A percentile compares a stretch with the other conserved stretches of the same genome.
Conservation (phyloP, 2,113 vertebrate genomes). For the Charadrius vociferus region DNA sequence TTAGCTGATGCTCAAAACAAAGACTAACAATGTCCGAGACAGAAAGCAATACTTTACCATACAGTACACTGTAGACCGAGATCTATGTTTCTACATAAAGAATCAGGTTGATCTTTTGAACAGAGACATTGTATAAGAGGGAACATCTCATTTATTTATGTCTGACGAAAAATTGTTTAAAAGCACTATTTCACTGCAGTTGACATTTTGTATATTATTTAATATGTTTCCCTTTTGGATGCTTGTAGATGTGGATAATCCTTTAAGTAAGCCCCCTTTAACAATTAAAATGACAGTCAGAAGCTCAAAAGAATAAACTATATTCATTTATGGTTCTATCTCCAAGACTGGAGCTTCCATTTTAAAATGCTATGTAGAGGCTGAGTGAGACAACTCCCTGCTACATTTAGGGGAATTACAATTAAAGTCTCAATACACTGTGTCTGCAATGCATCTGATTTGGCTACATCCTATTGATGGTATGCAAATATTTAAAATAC, state of each 20-base stretch:
- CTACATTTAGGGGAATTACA: slow-evolving; percentile 57
- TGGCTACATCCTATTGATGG: slow-evolving; percentile 39
- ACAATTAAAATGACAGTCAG: background rate
- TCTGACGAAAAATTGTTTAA: background rate
- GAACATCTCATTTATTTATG: background rate
- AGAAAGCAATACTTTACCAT: background rate
- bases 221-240: background rate
- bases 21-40: background rate
- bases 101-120: background rate
- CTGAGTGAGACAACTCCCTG: slow-evolving; percentile 40
- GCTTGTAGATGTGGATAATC: background rate
- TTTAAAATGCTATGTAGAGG: slow-evolving; percentile 46
- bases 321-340: background rate
- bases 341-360: slow-evolving; percentile 18
- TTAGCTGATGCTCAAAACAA: slow-evolving; percentile 40
- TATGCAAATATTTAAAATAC: slow-evolving; percentile 44
- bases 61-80: background rate
- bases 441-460: slow-evolving; percentile 56
- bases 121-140: background rate
- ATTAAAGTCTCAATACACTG: slow-evolving; percentile 29
- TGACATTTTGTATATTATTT: background rate
- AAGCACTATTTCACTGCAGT: background rate
- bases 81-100: background rate
- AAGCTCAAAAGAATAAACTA: background rate
- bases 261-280: background rate